phyloP scores from a whole-genome alignment of 2,113 vertebrate genomes.

The Boleophthalmus pectinirostris region DNA sequence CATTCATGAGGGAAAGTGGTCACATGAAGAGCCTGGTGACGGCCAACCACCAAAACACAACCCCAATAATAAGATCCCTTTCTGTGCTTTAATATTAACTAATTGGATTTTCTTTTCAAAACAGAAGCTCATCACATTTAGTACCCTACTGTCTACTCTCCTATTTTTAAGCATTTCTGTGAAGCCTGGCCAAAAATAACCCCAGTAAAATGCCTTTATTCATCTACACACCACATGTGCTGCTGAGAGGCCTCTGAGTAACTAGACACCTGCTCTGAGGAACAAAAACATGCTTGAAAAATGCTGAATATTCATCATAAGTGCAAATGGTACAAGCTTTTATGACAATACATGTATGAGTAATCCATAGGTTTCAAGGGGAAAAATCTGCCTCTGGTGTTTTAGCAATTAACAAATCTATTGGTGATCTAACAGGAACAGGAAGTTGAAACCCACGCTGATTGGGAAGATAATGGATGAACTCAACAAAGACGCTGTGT shows the following conservation, averaged over 20 bases:
- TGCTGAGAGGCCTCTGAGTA: slow-evolving; percentile 37
- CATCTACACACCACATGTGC: slow-evolving; percentile 27
- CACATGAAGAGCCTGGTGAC: slow-evolving; percentile 59
- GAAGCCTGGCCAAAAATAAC: slow-evolving; percentile 36
- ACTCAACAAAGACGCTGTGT: neutral
- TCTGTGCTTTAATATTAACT: slow-evolving; percentile 5
- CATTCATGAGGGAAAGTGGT: slow-evolving; percentile 57
- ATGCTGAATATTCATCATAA: slow-evolving; percentile 4
- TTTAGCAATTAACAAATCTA: too few species aligned
- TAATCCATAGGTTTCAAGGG: neutral
- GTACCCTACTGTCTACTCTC: neutral
- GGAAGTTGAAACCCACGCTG: too few species aligned
- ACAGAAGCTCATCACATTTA: neutral
- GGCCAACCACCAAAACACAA: slow-evolving; percentile 33
- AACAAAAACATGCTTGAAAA: slow-evolving; percentile 36
- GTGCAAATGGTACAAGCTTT: neutral
- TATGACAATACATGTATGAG: neutral
- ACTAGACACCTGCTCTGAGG: slow-evolving; percentile 49
- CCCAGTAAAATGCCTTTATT: slow-evolving; percentile 38
- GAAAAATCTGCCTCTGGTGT: too few species aligned
- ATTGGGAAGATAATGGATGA: too few species aligned
- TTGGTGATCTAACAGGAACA: too few species aligned
- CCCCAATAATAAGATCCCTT: slow-evolving; percentile 15
- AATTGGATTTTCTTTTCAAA: slow-evolving; percentile 5
- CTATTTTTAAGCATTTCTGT: slow-evolving; percentile 20